Base-by-base conservation (phyloP, 2,888 invertebrate genomes). In the Tipula helvola region DNA sequence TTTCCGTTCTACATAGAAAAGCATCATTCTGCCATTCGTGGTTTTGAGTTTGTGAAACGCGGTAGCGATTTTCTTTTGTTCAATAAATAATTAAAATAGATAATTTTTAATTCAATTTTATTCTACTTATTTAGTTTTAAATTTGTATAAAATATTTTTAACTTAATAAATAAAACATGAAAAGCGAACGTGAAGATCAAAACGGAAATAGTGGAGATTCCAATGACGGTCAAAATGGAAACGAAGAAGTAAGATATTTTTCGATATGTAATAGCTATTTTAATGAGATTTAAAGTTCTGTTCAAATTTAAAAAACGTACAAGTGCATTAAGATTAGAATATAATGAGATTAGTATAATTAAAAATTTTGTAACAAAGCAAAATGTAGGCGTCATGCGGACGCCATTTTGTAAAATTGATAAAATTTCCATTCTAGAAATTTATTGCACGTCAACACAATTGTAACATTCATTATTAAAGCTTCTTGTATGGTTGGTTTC, bases 361-460 rank as follows among this genome's bases (percentile, higher is more conserved):
- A 10, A n/a, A n/a, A 10, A 36, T 83, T 36, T 39, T 84, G 10
- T 36, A 84, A 16, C 13, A n/a, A 28, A 84, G 10, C 71, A 71
- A 71, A 28, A 71, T 41, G 41, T 84, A 84, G 84, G 84, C 84
- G 84, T 84, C 84, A 39, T 84, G 0, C 10, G 13, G 84, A n/a
- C 84, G 84, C 84, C 84, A 84, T 84, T 84, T 41, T 41, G 39
- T 12, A 13, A 84, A 84, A n/a, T 84, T 41, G 5, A 84, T 39
- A 16, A 84, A 84, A 39, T 84, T 83, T 84, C n/a, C 84, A n/a
- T 84, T 84, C 84, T 84, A 39, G 84, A 84, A 84, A 12, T 36
- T 16, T 39, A n/a, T 39, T 16, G 16, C 16, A 13, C 36, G 5
- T 84, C 0, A 28, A 39, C 7, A 83, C 5, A 8, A 10, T 41